These are phyloP conservation scores for Hedychridium roseum DNA, from an alignment of 2,888 invertebrate species.

Conservation along the genomic window DNA sequence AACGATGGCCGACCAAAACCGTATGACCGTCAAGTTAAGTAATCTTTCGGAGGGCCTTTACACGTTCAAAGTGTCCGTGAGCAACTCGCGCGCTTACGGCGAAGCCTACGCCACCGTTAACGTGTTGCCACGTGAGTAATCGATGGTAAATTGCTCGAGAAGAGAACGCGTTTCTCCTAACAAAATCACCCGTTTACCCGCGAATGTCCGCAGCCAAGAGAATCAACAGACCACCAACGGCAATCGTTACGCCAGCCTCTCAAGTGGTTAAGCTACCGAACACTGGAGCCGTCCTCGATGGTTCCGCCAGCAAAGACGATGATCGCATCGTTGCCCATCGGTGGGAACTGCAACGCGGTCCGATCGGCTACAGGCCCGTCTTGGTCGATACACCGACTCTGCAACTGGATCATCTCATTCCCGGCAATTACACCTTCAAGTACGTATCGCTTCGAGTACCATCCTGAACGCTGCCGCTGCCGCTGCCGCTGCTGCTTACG, in stretches of 20 bases:
- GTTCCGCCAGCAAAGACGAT: slow-evolving; percentile 80
- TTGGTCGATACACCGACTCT: slow-evolving; percentile 83
- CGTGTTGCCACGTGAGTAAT: slow-evolving; percentile 74
- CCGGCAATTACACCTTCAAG: slow-evolving; percentile 91
- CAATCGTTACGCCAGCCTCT: slow-evolving; percentile 83
- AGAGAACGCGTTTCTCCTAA: neutral
- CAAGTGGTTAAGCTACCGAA: slow-evolving; percentile 91
- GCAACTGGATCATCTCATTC: slow-evolving; percentile 83
- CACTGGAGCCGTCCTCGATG: slow-evolving; percentile 89
- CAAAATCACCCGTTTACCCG: too few species aligned
- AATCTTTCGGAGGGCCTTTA: slow-evolving; percentile 89
- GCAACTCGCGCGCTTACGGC: slow-evolving; percentile 79
- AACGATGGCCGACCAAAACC: slow-evolving; percentile 84
- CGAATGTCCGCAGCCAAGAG: slow-evolving; percentile 71
- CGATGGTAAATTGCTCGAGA: neutral
- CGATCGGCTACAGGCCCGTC: slow-evolving; percentile 83
- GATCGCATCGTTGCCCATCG: slow-evolving; percentile 87
- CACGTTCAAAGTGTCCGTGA: slow-evolving; percentile 85
- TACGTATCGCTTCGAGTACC: too few species aligned
- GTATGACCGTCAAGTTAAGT: slow-evolving; percentile 81
- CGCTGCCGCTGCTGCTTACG: too few species aligned
- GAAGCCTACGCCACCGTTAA: slow-evolving; percentile 90
- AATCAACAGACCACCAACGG: slow-evolving; percentile 83
- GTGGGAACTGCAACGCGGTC: slow-evolving; percentile 92
- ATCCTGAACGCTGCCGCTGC: too few species aligned